Percentiles rank a stretch among this genome's conserved stretches.
Conservation (phyloP, 2,797 vertebrate genomes). For the Arnoldichthys spilopterus region DNA sequence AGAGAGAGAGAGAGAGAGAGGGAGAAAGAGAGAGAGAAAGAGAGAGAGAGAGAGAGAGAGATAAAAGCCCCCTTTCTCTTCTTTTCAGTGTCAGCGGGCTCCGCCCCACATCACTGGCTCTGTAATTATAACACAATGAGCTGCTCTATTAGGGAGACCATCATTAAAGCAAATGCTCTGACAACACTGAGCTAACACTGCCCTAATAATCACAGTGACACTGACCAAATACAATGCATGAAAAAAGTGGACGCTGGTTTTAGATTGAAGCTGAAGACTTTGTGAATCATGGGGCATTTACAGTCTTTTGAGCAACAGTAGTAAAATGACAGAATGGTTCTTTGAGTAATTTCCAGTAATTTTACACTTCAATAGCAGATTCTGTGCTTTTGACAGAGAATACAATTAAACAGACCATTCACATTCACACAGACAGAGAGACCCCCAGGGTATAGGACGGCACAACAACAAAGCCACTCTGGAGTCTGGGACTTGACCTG, state of each 20-base stretch:
- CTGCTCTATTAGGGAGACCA: slow-evolving; percentile 39
- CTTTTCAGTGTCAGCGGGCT: slow-evolving; percentile 67
- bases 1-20: slow-evolving; percentile 2
- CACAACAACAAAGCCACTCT: slow-evolving; percentile 47
- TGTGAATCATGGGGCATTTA: slow-evolving; percentile 3
- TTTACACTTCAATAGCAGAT: slow-evolving; percentile 45
- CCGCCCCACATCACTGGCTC: slow-evolving; percentile 59
- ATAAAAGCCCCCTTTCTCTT: slow-evolving; percentile 72
- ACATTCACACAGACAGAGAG: slow-evolving; percentile 51
- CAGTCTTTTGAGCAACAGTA: slow-evolving; percentile 15
- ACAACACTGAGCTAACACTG: slow-evolving; percentile 41
- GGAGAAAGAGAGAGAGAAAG: slow-evolving; percentile 36
- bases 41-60: background rate
- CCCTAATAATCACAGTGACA: slow-evolving; percentile 26
- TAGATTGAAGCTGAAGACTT: slow-evolving; percentile 14
- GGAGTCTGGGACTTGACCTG: slow-evolving; percentile 59
- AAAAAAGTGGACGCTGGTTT: slow-evolving; percentile 16
- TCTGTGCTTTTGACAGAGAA: slow-evolving; percentile 48
- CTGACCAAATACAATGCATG: slow-evolving; percentile 26
- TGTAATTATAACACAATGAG: slow-evolving; percentile 75
- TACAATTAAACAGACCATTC: slow-evolving; percentile 42
- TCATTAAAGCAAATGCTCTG: slow-evolving; percentile 50
- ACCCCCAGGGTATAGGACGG: slow-evolving; percentile 44
- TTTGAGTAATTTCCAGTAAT: slow-evolving; percentile 45
- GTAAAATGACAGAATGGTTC: slow-evolving; percentile 11